A percentile compares a stretch with the other conserved stretches of the same genome.
phyloP scores from a whole-genome alignment of 2,888 invertebrate genomes.

The Chaetogeoica ovagalla region DNA sequence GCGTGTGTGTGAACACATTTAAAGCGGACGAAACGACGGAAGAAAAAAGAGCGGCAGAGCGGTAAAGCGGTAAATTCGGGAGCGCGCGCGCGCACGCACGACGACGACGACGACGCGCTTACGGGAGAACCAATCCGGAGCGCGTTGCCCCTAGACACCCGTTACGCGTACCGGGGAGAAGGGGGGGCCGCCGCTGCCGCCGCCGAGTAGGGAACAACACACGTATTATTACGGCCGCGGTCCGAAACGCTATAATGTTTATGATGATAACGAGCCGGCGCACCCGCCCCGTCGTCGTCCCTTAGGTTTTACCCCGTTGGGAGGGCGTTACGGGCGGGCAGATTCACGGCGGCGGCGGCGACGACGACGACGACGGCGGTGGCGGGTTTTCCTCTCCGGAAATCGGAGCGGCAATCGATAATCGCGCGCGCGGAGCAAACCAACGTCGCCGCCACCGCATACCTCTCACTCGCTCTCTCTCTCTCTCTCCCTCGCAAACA shows the following conservation, averaged over 20 bases:
- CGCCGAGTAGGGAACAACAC: no score
- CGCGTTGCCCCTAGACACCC: constrained; percentile 27
- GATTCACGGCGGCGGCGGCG: constrained; percentile 1
- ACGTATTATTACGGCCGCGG: neutral
- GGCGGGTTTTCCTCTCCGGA: constrained; percentile 24
- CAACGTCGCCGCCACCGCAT: neutral
- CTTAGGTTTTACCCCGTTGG: neutral
- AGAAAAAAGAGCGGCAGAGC: no score
- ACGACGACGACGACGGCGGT: constrained; percentile 11
- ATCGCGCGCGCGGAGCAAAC: constrained; percentile 38
- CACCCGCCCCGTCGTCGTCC: neutral
- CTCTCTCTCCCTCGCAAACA: neutral
- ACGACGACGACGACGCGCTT: neutral
- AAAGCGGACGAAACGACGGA: no score
- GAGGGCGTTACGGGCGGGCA: neutral
- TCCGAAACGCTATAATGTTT: constrained; percentile 14
- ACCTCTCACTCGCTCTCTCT: no score
- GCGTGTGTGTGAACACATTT: no score
- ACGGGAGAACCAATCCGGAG: neutral
- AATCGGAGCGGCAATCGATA: constrained; percentile 51
- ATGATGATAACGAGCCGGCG: constrained; percentile 31
- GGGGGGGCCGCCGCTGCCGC: no score
- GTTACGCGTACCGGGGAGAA: neutral
- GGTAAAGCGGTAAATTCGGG: no score
- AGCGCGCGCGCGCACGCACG: no score